These are phyloP conservation scores for Enteromius mattozi DNA, from an alignment of 2,797 vertebrate genomes.

Conservation along the genomic window DNA sequence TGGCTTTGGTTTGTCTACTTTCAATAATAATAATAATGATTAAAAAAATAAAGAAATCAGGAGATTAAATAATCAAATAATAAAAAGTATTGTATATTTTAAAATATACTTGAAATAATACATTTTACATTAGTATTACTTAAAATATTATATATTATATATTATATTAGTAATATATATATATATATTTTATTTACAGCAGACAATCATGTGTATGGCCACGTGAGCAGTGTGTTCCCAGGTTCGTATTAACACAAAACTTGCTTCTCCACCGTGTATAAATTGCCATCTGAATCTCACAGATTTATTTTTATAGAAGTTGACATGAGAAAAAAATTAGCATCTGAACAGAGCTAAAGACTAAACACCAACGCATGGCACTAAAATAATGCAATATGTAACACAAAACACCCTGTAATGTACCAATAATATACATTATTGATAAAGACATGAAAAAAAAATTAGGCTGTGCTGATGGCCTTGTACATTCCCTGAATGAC, in stretches of 20 bases:
- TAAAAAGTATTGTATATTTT: no score
- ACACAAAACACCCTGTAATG: background rate
- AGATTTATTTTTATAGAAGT: background rate
- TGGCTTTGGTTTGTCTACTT: no score
- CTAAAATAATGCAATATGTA: background rate
- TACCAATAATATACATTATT: background rate
- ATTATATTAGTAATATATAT: no score
- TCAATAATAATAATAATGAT: no score
- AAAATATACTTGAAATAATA: no score
- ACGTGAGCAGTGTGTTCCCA: no score
- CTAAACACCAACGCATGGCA: background rate
- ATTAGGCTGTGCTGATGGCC: slow-evolving; percentile 7
- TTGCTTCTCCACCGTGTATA: background rate
- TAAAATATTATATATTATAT: no score
- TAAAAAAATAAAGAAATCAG: no score
- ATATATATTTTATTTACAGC: background rate
- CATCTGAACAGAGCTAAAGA: background rate
- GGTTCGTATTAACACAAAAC: background rate
- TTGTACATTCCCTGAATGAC: slow-evolving; percentile 32
- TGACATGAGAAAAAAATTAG: background rate
- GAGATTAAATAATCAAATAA: no score
- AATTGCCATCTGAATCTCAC: background rate
- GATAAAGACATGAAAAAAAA: background rate
- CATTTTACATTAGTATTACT: no score
- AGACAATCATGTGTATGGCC: background rate